Base-by-base conservation (phyloP, 2,888 invertebrate species). In the Bugulina stolonifera region DNA sequence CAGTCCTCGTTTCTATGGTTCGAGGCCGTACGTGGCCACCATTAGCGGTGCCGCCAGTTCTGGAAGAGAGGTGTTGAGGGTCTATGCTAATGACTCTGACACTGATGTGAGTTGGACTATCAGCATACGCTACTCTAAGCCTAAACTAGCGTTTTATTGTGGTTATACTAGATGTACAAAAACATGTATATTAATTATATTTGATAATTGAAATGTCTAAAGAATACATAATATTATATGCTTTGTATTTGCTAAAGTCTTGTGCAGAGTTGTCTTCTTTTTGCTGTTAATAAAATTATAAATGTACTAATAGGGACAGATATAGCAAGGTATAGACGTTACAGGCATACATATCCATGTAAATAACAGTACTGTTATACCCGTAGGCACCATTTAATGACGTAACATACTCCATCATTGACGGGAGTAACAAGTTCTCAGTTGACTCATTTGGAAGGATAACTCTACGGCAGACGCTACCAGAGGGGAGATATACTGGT, bases 71-170 rank as follows among this genome's bases (percentile, higher is more conserved):
- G 34, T 64, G 22, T 14, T 64, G 14, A 27, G 64, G 14, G 64
- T 64, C 5, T 64, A 29, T 64, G 64, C 64, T 32, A 64, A 64
- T 64, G 64, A 64, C 32, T 64, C 64, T 64, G 64, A 64, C 34
- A 29, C 64, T 14, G 64, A 64, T 64, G 64, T 64, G 27, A 64
- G 64, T 64, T n/a, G n/a, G n/a, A n/a, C n/a, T n/a, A n/a, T n/a
- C n/a, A n/a, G n/a, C n/a, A n/a, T n/a, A n/a, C n/a, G n/a, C n/a
- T n/a, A n/a, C n/a, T n/a, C n/a, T n/a, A n/a, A n/a, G n/a, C n/a
- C n/a, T n/a, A n/a, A n/a, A n/a, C n/a, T n/a, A n/a, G n/a, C n/a
- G n/a, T n/a, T n/a, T n/a, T n/a, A n/a, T n/a, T n/a, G n/a, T n/a
- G n/a, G n/a, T n/a, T n/a, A n/a, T n/a, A n/a, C n/a, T n/a, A n/a